Conservation (phyloP, 23 tunicate genomes). For the Trididemnum clinides region DNA sequence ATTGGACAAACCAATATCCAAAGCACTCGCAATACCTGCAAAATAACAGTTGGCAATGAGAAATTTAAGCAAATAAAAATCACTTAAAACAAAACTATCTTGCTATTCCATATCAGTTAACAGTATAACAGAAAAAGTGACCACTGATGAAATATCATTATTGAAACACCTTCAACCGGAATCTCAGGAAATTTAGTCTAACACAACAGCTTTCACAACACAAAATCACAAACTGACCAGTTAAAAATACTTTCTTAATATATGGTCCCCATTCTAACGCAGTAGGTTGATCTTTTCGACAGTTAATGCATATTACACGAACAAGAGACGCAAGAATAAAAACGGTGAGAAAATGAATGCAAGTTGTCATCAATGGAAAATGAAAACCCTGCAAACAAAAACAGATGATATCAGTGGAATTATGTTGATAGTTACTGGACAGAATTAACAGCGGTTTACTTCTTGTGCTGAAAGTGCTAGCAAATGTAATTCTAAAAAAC, state of each 20-base stretch:
- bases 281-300: slow-evolving; percentile 9
- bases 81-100: not conserved
- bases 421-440: too few species aligned
- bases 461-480: too few species aligned
- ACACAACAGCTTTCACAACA: too few species aligned
- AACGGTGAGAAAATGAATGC: slow-evolving; percentile 34
- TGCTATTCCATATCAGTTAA: too few species aligned
- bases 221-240: slow-evolving; percentile 44
- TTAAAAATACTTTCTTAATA: slow-evolving; percentile 35
- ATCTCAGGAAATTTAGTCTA: too few species aligned
- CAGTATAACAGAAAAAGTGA: too few species aligned
- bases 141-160: too few species aligned
- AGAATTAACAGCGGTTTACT: too few species aligned
- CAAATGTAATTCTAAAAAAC: too few species aligned
- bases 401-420: too few species aligned
- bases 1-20: slow-evolving; percentile 92
- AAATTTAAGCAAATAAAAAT: not conserved
- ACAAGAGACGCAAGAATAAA: slow-evolving; percentile 8
- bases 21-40: slow-evolving; percentile 86
- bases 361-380: slow-evolving; percentile 45
- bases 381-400: slow-evolving; percentile 32
- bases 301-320: not conserved
- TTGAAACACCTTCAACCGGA: too few species aligned
- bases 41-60: not conserved
- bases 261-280: slow-evolving; percentile 33